Evolutionary conservation across 2,888 invertebrate genomes (phyloP), one percentile per base, ranked within the genome.

Genomic region (Imbricaverruca yamaguchii): DNA sequence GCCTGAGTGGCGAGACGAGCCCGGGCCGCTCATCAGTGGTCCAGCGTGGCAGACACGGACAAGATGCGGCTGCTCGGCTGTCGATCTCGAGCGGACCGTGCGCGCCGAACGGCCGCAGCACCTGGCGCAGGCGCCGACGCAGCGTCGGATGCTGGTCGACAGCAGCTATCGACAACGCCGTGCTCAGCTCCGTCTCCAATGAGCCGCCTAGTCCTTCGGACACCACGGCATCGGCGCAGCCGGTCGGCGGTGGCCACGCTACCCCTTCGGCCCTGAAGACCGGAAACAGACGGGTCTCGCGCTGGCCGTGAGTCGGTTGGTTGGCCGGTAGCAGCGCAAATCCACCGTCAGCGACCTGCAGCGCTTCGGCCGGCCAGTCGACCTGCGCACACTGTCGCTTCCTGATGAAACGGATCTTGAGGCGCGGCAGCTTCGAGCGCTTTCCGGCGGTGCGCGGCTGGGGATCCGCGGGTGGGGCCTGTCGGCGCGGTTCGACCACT

Each of bases 161-260:
- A 6, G 39, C 6, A 25, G 69, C 69, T 39, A 39, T 4, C 39
- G 69, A 69, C 53, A 53, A 74, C 18, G 23, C n/a, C 18, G 18
- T 53, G 74, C 74, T 74, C 18, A 74, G 74, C 15, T 53, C 74
- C 74, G 74, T 74, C 74, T 74, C 74, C 74, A 53, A 74, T 15
- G 74, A 74, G 18, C 74, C 53, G 74, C 74, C 74, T 53, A 74
- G 74, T 18, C 74, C 74, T 21, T 53, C 53, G 74, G 74, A 74
- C 53, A 23, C 53, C 18, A 53, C 21, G 74, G 18, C 74, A 10
- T 74, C 74, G 18, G 6, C 74, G 12, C 53, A 4, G 18, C 13
- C 18, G 1, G 11, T 8, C 53, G 74, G 8, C 69, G 39, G 39
- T 39, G 23, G 39, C 69, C 23, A 9, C 65, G n/a, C 23, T n/a